These are phyloP conservation scores for Phrynocephalus vlangalii DNA, from an alignment of 2,797 vertebrate genomes.

Conservation along the genomic window DNA sequence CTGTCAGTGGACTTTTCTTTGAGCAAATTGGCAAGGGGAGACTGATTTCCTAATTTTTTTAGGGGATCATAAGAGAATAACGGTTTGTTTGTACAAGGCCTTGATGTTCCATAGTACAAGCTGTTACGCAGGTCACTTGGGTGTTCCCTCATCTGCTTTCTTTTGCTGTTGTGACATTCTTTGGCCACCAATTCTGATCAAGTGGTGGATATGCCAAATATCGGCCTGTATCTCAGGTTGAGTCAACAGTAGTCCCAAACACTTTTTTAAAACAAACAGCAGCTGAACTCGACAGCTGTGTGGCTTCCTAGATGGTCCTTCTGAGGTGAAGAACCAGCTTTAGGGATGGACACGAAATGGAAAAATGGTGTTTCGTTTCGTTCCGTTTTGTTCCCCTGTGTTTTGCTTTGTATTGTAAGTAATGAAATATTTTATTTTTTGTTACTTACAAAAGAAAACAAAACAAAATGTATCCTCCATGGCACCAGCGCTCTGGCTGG, in stretches of 20 bases:
- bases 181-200: neutral
- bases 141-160: neutral
- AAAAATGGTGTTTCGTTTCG: no score
- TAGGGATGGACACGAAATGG: no score
- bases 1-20: neutral
- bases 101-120: constrained; percentile 2
- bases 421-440: no score
- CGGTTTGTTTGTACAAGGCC: constrained; percentile 20
- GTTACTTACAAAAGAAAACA: no score
- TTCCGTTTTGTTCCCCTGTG: no score
- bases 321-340: neutral
- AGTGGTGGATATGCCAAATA: neutral
- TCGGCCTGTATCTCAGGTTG: neutral
- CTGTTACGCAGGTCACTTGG: neutral
- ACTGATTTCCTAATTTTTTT: neutral
- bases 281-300: no score
- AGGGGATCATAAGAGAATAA: neutral
- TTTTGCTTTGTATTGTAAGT: no score
- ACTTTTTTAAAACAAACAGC: neutral
- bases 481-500: no score
- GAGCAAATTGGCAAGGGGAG: neutral
- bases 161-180: neutral
- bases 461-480: no score
- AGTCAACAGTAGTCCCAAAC: no score
- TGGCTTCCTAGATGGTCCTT: neutral